These are phyloP conservation scores for Galerucella pusilla DNA, from an alignment of 2,888 invertebrate genomes.

Conservation along the genomic window DNA sequence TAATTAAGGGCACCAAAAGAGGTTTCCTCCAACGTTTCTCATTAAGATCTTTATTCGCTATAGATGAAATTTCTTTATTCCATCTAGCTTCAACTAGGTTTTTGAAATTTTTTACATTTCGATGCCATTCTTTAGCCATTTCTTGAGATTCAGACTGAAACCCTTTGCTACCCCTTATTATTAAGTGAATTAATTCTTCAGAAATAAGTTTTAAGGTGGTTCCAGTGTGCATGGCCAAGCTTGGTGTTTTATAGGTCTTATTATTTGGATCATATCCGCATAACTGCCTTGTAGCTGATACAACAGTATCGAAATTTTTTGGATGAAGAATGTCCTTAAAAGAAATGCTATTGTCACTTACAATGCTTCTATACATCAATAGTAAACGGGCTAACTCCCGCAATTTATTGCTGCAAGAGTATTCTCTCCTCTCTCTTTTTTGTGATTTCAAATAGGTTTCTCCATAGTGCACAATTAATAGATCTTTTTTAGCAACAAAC, in stretches of 20 bases:
- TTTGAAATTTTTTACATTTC: constrained; percentile 37
- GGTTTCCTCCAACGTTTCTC: constrained; percentile 39
- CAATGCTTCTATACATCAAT: constrained; percentile 24
- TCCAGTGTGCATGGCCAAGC: constrained; percentile 35
- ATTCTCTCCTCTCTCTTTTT: constrained; percentile 34
- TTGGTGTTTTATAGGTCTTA: constrained; percentile 29
- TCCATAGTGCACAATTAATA: constrained; percentile 37
- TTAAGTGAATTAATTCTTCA: constrained; percentile 38
- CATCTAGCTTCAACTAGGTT: constrained; percentile 33
- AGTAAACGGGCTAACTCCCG: constrained; percentile 35
- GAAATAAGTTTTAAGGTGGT: constrained; percentile 33
- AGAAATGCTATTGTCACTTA: constrained; percentile 21
- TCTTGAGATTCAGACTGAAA: constrained; percentile 31
- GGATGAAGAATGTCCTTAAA: constrained; percentile 17
- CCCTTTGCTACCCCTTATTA: constrained; percentile 30
- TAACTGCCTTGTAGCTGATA: constrained; percentile 26
- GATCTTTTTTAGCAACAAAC: constrained; percentile 39
- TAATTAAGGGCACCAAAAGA: constrained; percentile 37
- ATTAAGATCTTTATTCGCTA: constrained; percentile 39
- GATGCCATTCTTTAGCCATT: constrained; percentile 7
- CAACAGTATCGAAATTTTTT: constrained; percentile 12
- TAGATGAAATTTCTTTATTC: constrained; percentile 40
- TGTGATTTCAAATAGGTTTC: constrained; percentile 40
- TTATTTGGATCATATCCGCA: constrained; percentile 31
- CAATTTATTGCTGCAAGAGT: constrained; percentile 37